Conservation (phyloP, 2,113 vertebrate genomes). For the Actenoides hombroni region DNA sequence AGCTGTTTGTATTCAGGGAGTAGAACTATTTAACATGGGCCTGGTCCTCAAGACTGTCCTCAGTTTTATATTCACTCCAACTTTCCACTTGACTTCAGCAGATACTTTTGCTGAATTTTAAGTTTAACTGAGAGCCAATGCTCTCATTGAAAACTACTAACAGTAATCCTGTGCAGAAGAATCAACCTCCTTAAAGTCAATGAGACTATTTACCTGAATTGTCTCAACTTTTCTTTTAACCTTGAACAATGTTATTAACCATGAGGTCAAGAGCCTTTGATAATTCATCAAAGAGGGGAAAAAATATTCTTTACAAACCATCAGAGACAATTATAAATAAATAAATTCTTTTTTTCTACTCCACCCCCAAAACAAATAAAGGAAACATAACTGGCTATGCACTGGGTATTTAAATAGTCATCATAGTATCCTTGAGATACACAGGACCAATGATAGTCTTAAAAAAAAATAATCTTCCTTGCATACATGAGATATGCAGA, state of each 20-base stretch:
- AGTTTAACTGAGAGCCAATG: not conserved
- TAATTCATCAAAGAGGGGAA: not conserved
- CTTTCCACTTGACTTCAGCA: not conserved
- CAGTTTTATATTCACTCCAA: not conserved
- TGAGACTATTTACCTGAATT: not conserved
- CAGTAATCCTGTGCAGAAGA: too few species aligned
- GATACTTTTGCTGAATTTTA: not conserved
- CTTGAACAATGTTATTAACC: not conserved
- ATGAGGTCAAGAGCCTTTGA: not conserved
- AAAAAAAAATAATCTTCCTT: not conserved
- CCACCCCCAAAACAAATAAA: not conserved
- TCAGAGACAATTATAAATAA: not conserved
- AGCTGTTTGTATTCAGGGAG: slow-evolving; percentile 24
- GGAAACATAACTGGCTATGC: not conserved
- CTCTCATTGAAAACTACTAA: not conserved
- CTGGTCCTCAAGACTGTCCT: not conserved
- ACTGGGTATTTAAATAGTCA: not conserved
- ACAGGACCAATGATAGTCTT: not conserved
- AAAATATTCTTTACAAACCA: not conserved
- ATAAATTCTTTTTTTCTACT: not conserved
- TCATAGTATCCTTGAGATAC: not conserved
- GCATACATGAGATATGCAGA: not conserved
- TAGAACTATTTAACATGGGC: not conserved
- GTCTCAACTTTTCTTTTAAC: not conserved
- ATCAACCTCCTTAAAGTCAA: not conserved